Base-by-base conservation (phyloP, 2,797 vertebrate species). In the Lithobates sylvaticus region DNA sequence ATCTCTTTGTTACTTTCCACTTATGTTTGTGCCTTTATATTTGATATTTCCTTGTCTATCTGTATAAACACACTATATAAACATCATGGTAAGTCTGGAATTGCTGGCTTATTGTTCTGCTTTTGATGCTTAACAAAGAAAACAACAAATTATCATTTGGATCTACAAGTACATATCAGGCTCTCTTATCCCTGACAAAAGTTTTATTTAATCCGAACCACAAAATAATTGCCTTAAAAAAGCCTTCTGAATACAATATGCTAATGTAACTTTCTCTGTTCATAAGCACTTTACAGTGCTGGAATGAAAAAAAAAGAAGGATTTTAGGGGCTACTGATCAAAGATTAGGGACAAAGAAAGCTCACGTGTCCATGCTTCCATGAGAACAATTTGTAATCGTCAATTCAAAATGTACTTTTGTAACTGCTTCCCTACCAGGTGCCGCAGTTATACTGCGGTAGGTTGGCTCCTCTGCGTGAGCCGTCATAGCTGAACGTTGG, bases 141-240 rank as follows among this genome's bases (percentile, higher is more conserved):
- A 76, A 84, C n/a, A 83, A 82, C 16, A 84, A 83, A 79, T 78
- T 74, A 78, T 58, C 69, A 69, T 75, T 87, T 36, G 74, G 16
- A 74, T 82, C 67, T 76, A 65, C 69, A 83, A 79, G 79, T 74
- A 39, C 44, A 21, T 75, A 18, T 75, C 10, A 79, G 75, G 39
- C 23, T 80, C 64, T 69, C 42, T 65, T 64, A 23, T 65, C 69
- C 39, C 64, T 58, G 64, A 76, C 70, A 84, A 83, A 78, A 84
- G 81, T 80, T 81, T 70, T 87, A 76, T 84, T 84, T 75, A 83
- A 83, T 87, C 86, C 86, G 79, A 39, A 58, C 81, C 61, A 76
- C 76, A 84, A 80, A 84, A 84, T 75, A 84, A 80, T 80, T 84
- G 86, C 81, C 42, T 78, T 83, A 83, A 82, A 74, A 83, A 27